These are phyloP conservation scores for Onychostruthus taczanowskii DNA, from an alignment of 2,113 vertebrate species.

Conservation along the genomic window DNA sequence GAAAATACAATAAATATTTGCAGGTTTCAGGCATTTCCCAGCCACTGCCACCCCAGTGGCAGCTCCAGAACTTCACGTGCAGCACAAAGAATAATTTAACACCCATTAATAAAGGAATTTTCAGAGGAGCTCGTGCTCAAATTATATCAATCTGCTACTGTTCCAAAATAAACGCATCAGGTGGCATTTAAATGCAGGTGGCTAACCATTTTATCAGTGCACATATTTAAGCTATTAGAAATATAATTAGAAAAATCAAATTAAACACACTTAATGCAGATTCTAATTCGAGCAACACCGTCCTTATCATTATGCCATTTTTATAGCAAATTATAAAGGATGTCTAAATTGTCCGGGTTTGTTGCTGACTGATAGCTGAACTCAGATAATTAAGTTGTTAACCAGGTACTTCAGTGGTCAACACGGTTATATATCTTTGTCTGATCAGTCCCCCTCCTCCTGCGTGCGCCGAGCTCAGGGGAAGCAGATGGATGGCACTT, in stretches of 20 bases:
- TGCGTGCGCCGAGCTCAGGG: conserved; percentile 70
- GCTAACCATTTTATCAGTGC: conserved; percentile 75
- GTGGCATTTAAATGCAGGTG: conserved; percentile 78
- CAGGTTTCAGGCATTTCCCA: neutral
- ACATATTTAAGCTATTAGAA: conserved; percentile 78
- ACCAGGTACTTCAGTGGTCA: conserved; percentile 78
- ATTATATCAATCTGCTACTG: conserved; percentile 72
- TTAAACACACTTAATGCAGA: conserved; percentile 72
- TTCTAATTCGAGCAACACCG: conserved; percentile 62
- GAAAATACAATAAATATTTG: neutral
- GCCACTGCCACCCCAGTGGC: neutral
- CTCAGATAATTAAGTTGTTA: conserved; percentile 81
- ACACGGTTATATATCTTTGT: conserved; percentile 73
- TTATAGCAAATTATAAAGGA: conserved; percentile 67
- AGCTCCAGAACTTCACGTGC: neutral
- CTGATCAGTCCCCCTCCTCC: conserved; percentile 67
- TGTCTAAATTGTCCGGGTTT: conserved; percentile 63
- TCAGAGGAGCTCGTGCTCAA: conserved; percentile 66
- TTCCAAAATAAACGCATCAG: conserved; percentile 81
- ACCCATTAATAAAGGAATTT: conserved; percentile 64
- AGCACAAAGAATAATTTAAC: conserved; percentile 66
- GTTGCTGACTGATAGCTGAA: conserved; percentile 75
- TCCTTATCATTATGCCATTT: conserved; percentile 73
- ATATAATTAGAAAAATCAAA: conserved; percentile 83
- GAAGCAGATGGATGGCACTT: conserved; percentile 77